Conservation (phyloP, 2,888 invertebrate genomes). For the Stenodera caucasica region DNA sequence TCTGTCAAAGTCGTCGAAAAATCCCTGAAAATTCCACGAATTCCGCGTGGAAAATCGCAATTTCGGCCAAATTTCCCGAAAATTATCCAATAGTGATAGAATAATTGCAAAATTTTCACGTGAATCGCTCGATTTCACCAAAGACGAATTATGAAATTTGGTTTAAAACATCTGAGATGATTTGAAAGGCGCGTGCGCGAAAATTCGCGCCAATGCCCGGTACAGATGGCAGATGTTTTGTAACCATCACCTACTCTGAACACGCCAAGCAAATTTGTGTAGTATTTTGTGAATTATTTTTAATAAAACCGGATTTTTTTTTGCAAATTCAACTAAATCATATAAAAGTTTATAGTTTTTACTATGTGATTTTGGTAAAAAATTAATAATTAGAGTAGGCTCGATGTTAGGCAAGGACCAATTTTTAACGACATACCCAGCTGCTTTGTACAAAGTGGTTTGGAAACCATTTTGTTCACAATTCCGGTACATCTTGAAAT, state of each 20-base stretch:
- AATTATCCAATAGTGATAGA: slow-evolving; percentile 18
- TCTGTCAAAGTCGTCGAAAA: slow-evolving; percentile 35
- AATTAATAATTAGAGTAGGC: slow-evolving; percentile 34
- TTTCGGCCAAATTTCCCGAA: slow-evolving; percentile 1
- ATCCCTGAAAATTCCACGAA: neutral
- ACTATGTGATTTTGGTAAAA: slow-evolving; percentile 35
- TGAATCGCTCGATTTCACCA: slow-evolving; percentile 21
- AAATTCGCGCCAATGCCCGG: slow-evolving; percentile 57
- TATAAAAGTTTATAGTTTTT: slow-evolving; percentile 32
- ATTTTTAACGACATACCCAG: slow-evolving; percentile 41
- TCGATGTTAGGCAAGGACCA: slow-evolving; percentile 43
- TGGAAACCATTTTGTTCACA: slow-evolving; percentile 56
- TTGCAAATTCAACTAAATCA: slow-evolving; percentile 26
- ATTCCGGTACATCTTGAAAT: slow-evolving; percentile 48
- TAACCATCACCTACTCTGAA: slow-evolving; percentile 48
- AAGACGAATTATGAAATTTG: slow-evolving; percentile 25
- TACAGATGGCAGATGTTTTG: slow-evolving; percentile 59
- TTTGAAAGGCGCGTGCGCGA: slow-evolving; percentile 46
- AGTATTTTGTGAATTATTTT: slow-evolving; percentile 41
- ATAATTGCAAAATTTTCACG: slow-evolving; percentile 11
- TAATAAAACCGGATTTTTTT: slow-evolving; percentile 32
- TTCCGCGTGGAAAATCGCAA: neutral
- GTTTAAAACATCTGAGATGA: slow-evolving; percentile 24
- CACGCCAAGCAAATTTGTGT: slow-evolving; percentile 45
- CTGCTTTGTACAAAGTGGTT: slow-evolving; percentile 50